Evolutionary conservation across 2,888 invertebrate species (phyloP).

Genomic region (Pandemis cinnamomeana): DNA sequence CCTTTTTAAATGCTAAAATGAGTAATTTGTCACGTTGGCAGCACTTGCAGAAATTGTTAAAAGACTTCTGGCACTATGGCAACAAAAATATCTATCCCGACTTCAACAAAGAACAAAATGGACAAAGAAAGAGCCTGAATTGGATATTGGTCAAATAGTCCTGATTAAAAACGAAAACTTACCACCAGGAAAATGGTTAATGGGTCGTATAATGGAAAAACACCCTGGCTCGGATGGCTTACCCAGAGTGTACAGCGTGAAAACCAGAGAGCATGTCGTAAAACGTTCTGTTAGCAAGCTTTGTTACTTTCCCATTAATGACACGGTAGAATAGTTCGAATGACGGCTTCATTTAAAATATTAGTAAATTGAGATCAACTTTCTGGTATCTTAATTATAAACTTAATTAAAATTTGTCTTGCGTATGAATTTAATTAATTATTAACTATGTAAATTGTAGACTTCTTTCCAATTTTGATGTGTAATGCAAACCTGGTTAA

Average conservation of each 20-base stretch:
- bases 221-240: slow-evolving; percentile 12
- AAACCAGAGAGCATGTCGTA: slow-evolving; percentile 6
- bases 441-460: background rate
- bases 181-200: slow-evolving; percentile 17
- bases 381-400: background rate
- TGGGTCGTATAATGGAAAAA: slow-evolving; percentile 11
- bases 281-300: slow-evolving; percentile 22
- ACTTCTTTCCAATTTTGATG: background rate
- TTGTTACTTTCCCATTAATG: slow-evolving; percentile 12
- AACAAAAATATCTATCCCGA: slow-evolving; percentile 45
- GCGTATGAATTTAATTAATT: background rate
- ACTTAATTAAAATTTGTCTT: background rate
- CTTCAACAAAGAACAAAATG: slow-evolving; percentile 45
- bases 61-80: slow-evolving; percentile 47
- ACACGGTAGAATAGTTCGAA: background rate
- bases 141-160: slow-evolving; percentile 19
- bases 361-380: background rate
- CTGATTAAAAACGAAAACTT: slow-evolving; percentile 5
- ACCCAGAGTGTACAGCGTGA: slow-evolving; percentile 23
- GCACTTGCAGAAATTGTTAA: slow-evolving; percentile 29
- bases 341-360: background rate
- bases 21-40: slow-evolving; percentile 6
- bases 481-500: slow-evolving; percentile 1
- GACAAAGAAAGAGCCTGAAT: slow-evolving; percentile 33
- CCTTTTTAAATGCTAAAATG: background rate